Evolutionary conservation across 2,797 vertebrate genomes (phyloP).

Genomic region (Sebastes matsubarae): DNA sequence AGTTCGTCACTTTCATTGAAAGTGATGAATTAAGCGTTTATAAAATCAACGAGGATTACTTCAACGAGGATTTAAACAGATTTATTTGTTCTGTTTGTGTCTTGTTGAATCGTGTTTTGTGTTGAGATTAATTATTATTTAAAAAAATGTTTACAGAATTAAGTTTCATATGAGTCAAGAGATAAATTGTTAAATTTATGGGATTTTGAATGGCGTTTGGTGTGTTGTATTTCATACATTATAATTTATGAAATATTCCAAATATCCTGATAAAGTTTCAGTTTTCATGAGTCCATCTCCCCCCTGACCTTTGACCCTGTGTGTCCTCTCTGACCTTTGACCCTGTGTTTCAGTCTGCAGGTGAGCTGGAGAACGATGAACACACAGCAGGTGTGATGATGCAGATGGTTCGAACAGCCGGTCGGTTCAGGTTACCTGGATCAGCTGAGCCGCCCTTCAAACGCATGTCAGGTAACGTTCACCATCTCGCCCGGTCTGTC

Average conservation of each 20-base stretch:
- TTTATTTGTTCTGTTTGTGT: no score
- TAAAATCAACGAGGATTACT: no score
- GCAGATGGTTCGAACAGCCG: conserved; percentile 90
- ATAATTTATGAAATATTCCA: background rate
- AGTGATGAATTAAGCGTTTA: no score
- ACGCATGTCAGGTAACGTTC: conserved; percentile 85
- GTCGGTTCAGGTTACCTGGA: conserved; percentile 83
- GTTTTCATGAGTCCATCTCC: background rate
- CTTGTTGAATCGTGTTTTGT: no score
- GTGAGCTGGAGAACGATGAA: conserved; percentile 93
- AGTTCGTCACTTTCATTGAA: no score
- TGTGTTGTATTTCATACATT: background rate
- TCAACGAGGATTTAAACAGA: no score
- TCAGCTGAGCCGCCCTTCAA: conserved; percentile 86
- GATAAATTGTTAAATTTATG: background rate
- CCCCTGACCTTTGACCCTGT: background rate
- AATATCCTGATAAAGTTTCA: background rate
- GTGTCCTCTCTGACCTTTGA: background rate
- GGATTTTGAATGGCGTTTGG: background rate
- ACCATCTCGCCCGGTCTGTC: no score
- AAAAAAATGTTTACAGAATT: no score
- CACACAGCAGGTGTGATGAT: conserved; percentile 87
- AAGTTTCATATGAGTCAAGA: background rate
- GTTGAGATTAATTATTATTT: no score
- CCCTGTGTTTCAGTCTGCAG: conserved; percentile 84